Conservation (phyloP, 2,797 vertebrate species). For the Lithobates sylvaticus region DNA sequence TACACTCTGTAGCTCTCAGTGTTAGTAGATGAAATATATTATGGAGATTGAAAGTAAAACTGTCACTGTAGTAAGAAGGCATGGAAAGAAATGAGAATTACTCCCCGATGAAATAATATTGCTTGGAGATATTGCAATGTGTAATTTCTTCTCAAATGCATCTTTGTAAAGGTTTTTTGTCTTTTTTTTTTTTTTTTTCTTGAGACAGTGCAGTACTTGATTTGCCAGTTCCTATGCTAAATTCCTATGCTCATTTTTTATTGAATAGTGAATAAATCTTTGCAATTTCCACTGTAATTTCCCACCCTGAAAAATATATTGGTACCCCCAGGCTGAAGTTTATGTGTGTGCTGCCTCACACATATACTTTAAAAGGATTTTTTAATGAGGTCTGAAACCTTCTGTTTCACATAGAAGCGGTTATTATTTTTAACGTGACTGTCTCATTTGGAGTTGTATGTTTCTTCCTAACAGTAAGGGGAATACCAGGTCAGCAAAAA, state of each 20-base stretch:
- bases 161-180: slow-evolving; percentile 43
- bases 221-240: slow-evolving; percentile 59
- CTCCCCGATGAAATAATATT: slow-evolving; percentile 60
- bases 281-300: slow-evolving; percentile 60
- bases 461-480: slow-evolving; percentile 26
- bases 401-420: slow-evolving; percentile 49
- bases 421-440: slow-evolving; percentile 60
- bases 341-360: slow-evolving; percentile 60
- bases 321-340: slow-evolving; percentile 59
- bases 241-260: slow-evolving; percentile 60
- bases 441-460: slow-evolving; percentile 48
- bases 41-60: slow-evolving; percentile 49
- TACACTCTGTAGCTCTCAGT: slow-evolving; percentile 23
- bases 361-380: slow-evolving; percentile 61
- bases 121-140: slow-evolving; percentile 60
- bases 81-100: slow-evolving; percentile 49
- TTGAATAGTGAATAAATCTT: slow-evolving; percentile 63
- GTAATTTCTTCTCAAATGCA: slow-evolving; percentile 54
- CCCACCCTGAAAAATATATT: slow-evolving; percentile 59
- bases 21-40: slow-evolving; percentile 51
- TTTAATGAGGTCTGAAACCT: slow-evolving; percentile 62
- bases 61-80: slow-evolving; percentile 46
- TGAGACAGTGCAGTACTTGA: slow-evolving; percentile 38
- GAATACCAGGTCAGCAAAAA: slow-evolving; percentile 46
- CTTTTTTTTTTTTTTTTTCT: slow-evolving; percentile 26